Evolutionary conservation across 2,797 vertebrate genomes (phyloP).

Genomic region (Sebastes goodei): DNA sequence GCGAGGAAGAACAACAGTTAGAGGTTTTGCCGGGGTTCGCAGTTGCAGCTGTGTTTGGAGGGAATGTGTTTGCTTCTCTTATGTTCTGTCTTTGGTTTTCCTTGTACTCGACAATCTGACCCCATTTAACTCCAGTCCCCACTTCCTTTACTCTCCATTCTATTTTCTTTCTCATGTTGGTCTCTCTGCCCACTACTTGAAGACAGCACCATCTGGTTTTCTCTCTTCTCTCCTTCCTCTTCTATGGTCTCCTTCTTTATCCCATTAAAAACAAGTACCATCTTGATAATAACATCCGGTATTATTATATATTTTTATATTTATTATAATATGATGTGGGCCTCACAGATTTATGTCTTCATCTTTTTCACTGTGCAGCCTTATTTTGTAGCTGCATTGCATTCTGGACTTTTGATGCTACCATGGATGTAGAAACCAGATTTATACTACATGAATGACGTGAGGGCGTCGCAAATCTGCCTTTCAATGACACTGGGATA

Average conservation of each 20-base stretch:
- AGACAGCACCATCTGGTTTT: constrained; percentile 9
- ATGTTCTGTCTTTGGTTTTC: constrained; percentile 6
- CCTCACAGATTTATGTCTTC: background rate
- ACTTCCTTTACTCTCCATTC: constrained; percentile 11
- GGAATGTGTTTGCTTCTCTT: constrained; percentile 35
- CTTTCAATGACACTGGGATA: background rate
- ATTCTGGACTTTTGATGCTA: background rate
- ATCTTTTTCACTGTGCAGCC: background rate
- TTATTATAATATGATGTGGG: background rate
- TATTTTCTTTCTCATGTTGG: constrained; percentile 7
- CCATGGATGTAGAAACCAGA: background rate
- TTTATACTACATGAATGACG: background rate
- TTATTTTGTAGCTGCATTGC: background rate
- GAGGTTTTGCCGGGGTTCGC: constrained; percentile 53
- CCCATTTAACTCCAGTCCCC: constrained; percentile 24
- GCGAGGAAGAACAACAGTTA: constrained; percentile 66
- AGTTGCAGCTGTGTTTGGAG: constrained; percentile 69
- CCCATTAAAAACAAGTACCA: background rate
- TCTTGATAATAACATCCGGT: background rate
- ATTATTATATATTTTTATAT: background rate
- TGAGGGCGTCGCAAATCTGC: rapidly evolving
- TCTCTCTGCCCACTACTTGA: constrained; percentile 7
- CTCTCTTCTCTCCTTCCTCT: background rate
- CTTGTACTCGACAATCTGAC: background rate
- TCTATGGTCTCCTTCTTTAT: background rate